These are phyloP conservation scores for Nothoprocta perdicaria DNA, from an alignment of 2,113 vertebrate genomes.

Conservation along the genomic window DNA sequence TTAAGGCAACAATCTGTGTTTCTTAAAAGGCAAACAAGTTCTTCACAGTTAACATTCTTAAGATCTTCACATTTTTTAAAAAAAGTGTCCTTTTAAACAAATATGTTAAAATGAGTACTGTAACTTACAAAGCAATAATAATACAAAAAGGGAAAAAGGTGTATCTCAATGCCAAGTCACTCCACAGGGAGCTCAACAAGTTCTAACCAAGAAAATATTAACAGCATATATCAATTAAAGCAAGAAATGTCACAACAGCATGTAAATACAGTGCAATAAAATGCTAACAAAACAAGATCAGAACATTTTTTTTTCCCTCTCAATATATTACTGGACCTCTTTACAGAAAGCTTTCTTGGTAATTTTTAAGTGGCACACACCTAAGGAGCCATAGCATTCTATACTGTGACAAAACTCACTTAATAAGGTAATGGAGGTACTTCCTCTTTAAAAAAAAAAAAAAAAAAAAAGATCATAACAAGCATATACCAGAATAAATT, in stretches of 20 bases:
- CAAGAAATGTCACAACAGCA: slow-evolving; percentile 35
- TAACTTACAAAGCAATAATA: slow-evolving; percentile 14
- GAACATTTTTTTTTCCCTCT: neutral
- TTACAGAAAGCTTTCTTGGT: slow-evolving; percentile 6
- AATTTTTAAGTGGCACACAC: slow-evolving; percentile 16
- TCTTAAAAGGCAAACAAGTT: neutral
- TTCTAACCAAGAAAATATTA: slow-evolving; percentile 32
- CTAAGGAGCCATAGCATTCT: neutral
- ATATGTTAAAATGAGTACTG: neutral
- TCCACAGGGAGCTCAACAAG: slow-evolving; percentile 8
- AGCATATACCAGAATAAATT: slow-evolving; percentile 50
- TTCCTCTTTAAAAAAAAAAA: too few relatives aligned
- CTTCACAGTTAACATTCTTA: neutral
- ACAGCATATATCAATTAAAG: slow-evolving; percentile 43
- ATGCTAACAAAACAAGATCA: neutral
- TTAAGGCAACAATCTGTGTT: neutral
- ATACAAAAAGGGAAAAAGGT: neutral
- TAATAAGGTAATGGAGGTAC: neutral
- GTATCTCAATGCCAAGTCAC: slow-evolving; percentile 15
- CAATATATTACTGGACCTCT: neutral
- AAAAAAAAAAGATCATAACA: slow-evolving; percentile 32
- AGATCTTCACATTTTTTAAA: neutral
- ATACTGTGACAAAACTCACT: slow-evolving; percentile 13
- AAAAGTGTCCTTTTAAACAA: slow-evolving; percentile 27
- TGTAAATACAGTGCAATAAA: slow-evolving; percentile 15